phyloP scores from a whole-genome alignment of 2,888 invertebrate genomes.

The Aporophyla lueneburgensis region DNA sequence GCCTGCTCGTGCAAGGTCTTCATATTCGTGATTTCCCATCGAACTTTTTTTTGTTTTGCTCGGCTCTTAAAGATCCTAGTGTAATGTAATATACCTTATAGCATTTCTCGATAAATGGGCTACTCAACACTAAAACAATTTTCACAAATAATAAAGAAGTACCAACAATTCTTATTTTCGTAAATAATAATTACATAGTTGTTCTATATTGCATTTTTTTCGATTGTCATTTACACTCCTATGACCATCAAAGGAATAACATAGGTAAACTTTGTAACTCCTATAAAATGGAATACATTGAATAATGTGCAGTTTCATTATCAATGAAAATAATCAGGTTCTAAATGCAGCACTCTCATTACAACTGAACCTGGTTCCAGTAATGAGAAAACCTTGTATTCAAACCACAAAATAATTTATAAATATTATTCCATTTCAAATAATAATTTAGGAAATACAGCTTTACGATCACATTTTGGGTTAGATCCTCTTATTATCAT shows the following conservation, averaged over 20 bases:
- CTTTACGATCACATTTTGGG: background rate
- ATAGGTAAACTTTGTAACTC: background rate
- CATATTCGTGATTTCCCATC: too few species aligned
- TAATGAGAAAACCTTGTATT: slow-evolving; percentile 30
- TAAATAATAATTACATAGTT: too few species aligned
- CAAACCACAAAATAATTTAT: background rate
- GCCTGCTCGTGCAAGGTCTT: too few species aligned
- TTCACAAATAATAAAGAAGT: too few species aligned
- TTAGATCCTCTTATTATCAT: too few species aligned
- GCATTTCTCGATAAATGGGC: too few species aligned
- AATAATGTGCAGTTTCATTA: background rate
- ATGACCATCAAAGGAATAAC: background rate
- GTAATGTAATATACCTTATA: too few species aligned
- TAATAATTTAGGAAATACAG: background rate
- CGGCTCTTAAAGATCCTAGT: too few species aligned
- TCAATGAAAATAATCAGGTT: background rate
- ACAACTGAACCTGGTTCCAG: background rate
- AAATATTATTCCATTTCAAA: background rate
- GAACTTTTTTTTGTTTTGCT: too few species aligned
- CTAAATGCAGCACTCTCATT: slow-evolving; percentile 5
- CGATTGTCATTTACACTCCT: background rate
- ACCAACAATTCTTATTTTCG: too few species aligned
- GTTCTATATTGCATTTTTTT: background rate
- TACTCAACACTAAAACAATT: too few species aligned
- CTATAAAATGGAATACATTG: background rate